These are phyloP conservation scores for Eupithecia vulgata DNA, from an alignment of 2,888 invertebrate species.

Conservation along the genomic window DNA sequence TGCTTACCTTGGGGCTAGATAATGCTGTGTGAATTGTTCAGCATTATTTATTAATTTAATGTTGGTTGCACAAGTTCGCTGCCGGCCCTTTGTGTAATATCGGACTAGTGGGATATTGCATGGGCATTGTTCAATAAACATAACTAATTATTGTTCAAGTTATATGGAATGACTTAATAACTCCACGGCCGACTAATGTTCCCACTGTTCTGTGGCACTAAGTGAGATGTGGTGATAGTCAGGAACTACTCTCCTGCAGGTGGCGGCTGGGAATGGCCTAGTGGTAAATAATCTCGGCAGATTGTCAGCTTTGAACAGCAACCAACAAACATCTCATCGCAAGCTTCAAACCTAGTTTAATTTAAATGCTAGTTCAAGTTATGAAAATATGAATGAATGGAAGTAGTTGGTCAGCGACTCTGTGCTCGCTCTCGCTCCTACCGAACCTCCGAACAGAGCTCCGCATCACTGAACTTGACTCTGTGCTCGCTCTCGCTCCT, in stretches of 20 bases:
- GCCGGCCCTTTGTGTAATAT: background rate
- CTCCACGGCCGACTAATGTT: background rate
- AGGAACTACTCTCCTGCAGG: too few species aligned
- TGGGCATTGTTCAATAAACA: background rate
- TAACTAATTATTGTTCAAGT: background rate
- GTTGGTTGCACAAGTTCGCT: background rate
- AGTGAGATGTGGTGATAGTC: too few species aligned
- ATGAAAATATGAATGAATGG: background rate
- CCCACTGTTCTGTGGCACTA: too few species aligned
- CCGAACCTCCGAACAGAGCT: too few species aligned
- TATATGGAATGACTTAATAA: background rate
- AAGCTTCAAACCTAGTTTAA: background rate
- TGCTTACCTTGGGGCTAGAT: too few species aligned
- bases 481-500: too few species aligned
- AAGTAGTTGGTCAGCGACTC: background rate
- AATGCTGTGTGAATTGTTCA: too few species aligned
- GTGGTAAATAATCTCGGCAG: too few species aligned
- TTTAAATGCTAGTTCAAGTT: background rate
- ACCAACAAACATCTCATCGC: background rate
- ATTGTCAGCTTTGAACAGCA: background rate
- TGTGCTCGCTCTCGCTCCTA: too few species aligned
- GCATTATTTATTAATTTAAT: too few species aligned
- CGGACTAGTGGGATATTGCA: background rate
- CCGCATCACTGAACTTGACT: too few species aligned
- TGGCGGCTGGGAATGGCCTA: too few species aligned